These are phyloP conservation scores for Myopa tessellatipennis DNA, from an alignment of 2,888 invertebrate genomes.

Conservation along the genomic window DNA sequence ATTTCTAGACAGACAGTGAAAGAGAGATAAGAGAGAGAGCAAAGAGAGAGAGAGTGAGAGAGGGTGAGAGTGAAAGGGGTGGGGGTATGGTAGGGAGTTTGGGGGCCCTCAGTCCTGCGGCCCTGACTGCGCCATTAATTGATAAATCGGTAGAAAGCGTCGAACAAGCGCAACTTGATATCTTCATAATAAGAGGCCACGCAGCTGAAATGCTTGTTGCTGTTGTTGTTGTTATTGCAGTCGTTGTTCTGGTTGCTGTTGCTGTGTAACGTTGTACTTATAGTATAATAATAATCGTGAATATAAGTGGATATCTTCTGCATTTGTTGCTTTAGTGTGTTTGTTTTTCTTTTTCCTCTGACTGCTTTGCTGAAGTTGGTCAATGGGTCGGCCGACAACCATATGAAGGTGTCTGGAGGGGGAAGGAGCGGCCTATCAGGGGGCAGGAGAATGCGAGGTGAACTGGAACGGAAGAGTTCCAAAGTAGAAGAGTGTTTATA, in stretches of 20 bases:
- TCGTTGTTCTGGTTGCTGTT: not conserved
- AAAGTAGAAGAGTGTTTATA: not conserved
- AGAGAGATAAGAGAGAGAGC: too few species aligned
- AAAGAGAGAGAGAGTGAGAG: too few species aligned
- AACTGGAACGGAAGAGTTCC: not conserved
- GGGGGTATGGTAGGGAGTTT: too few species aligned
- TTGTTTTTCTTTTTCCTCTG: not conserved
- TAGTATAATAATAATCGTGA: not conserved
- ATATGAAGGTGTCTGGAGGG: not conserved
- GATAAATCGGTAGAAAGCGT: not conserved
- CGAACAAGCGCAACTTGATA: slow-evolving; percentile 33
- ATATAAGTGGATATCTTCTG: not conserved
- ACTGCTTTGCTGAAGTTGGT: slow-evolving; percentile 54
- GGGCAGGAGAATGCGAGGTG: not conserved
- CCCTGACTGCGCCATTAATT: not conserved
- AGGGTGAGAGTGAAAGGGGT: too few species aligned
- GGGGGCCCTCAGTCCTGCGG: not conserved
- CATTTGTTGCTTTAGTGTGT: not conserved
- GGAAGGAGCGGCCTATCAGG: not conserved
- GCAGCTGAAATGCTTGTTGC: too few species aligned
- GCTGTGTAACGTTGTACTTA: not conserved
- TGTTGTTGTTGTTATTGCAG: too few species aligned
- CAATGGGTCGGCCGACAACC: slow-evolving; percentile 54
- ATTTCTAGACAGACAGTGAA: too few species aligned
- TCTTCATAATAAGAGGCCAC: not conserved